Conservation (phyloP, 2,797 vertebrate genomes). For the Discoglossus pictus region DNA sequence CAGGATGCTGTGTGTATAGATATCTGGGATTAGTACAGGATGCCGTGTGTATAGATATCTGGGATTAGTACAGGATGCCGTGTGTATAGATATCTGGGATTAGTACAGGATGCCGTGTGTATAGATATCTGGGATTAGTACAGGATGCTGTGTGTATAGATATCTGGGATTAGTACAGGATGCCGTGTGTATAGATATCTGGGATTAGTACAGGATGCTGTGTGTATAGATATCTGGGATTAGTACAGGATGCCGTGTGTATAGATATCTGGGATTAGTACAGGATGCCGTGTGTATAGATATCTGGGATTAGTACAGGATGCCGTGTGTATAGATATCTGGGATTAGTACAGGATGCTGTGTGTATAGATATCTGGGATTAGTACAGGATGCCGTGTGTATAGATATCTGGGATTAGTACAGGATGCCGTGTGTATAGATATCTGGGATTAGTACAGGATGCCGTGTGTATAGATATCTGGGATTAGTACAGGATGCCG, state of each 20-base stretch:
- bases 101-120: not conserved
- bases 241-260: too few relatives aligned
- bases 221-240: too few relatives aligned
- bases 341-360: not conserved
- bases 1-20: not conserved
- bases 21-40: too few relatives aligned
- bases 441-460: slow-evolving; percentile 1
- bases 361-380: too few relatives aligned
- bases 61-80: not conserved
- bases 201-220: not conserved
- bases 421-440: not conserved
- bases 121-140: not conserved
- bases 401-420: slow-evolving; percentile 4
- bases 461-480: not conserved
- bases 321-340: not conserved
- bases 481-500: not conserved
- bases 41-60: not conserved
- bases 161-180: not conserved
- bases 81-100: not conserved
- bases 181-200: not conserved
- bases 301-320: slow-evolving; percentile 1
- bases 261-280: slow-evolving; percentile 4
- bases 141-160: not conserved
- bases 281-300: not conserved
- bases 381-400: too few relatives aligned